These are phyloP conservation scores for Tinea pellionella DNA, from an alignment of 2,888 invertebrate genomes.

Conservation along the genomic window DNA sequence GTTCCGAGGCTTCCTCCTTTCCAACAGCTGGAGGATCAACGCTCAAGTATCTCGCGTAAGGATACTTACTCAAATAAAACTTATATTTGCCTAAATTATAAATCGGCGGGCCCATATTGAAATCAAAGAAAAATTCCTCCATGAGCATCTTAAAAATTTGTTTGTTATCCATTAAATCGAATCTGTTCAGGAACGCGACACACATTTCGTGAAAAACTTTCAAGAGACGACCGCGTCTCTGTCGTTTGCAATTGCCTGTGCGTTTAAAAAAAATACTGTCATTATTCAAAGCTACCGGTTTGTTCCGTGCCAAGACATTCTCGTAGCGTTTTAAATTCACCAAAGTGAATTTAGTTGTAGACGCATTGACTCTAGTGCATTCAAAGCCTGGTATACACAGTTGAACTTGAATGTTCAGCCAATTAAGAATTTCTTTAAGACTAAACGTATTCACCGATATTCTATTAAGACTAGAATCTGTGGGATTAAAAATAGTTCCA, in stretches of 20 bases:
- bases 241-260: too few species aligned
- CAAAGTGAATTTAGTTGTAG: not conserved
- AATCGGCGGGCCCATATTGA: not conserved
- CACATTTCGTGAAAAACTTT: too few species aligned
- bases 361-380: not conserved
- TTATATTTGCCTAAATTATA: conserved; percentile 20
- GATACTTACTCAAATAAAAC: conserved; percentile 25
- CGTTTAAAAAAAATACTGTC: too few species aligned
- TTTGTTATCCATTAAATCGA: not conserved
- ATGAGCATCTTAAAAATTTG: not conserved
- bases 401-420: conserved; percentile 23
- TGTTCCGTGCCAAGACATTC: not conserved
- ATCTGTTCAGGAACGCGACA: too few species aligned
- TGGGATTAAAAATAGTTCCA: conserved; percentile 33
- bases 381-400: not conserved
- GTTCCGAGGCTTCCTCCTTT: not conserved
- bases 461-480: conserved; percentile 19
- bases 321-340: not conserved
- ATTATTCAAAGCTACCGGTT: too few species aligned
- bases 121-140: not conserved
- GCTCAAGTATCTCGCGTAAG: conserved; percentile 35
- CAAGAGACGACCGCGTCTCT: too few species aligned
- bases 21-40: not conserved
- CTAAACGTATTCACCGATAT: conserved; percentile 21
- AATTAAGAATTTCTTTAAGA: conserved; percentile 29